A percentile compares a stretch with the other conserved stretches of the same genome.
These are phyloP conservation scores for Xenopus borealis DNA, from an alignment of 2,113 vertebrate genomes.

Conservation along the genomic window DNA sequence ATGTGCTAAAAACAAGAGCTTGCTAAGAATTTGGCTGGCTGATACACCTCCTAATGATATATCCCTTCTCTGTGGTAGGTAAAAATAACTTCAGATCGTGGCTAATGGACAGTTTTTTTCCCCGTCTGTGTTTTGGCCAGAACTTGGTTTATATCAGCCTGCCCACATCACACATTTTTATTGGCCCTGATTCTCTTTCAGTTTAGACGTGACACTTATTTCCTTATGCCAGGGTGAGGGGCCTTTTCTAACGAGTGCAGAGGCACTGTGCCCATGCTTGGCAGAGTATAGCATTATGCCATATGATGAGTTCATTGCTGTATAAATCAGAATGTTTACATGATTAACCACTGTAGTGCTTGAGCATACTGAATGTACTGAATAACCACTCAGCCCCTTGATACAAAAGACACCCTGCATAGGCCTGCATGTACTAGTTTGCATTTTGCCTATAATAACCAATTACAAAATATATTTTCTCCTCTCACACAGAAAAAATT, in stretches of 20 bases:
- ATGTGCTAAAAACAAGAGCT: slow-evolving; percentile 38
- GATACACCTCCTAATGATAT: slow-evolving; percentile 5
- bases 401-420: too few relatives aligned
- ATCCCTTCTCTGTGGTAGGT: slow-evolving; percentile 37
- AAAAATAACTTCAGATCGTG: slow-evolving; percentile 38
- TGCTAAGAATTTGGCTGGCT: slow-evolving; percentile 31
- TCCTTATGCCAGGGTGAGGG: neutral
- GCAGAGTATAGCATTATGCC: neutral
- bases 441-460: too few relatives aligned
- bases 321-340: neutral
- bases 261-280: neutral
- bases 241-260: neutral
- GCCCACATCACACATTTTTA: slow-evolving; percentile 32
- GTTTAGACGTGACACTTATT: slow-evolving; percentile 4
- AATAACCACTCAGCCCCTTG: too few relatives aligned
- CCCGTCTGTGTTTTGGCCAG: slow-evolving; percentile 9
- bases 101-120: slow-evolving; percentile 28
- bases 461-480: too few relatives aligned
- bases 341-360: neutral
- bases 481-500: too few relatives aligned
- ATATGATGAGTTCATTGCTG: neutral
- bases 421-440: too few relatives aligned
- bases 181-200: slow-evolving; percentile 8
- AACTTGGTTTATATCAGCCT: slow-evolving; percentile 5
- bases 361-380: too few relatives aligned